Percentiles rank a stretch among this genome's conserved stretches.
Conservation (phyloP, 2,888 invertebrate genomes). For the Exephanes ischioxanthus region DNA sequence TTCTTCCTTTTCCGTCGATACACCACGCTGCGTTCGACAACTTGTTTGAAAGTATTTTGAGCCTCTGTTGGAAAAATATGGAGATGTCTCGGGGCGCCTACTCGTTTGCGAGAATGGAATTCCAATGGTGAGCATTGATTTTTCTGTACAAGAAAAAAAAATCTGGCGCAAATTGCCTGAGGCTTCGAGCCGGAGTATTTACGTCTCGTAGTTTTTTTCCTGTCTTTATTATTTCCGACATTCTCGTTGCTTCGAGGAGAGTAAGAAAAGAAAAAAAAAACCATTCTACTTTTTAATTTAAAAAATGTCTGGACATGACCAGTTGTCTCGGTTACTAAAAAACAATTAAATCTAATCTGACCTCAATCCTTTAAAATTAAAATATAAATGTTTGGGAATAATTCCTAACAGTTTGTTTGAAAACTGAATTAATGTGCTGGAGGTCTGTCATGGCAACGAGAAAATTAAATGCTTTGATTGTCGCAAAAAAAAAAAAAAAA, state of each 20-base stretch:
- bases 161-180: neutral
- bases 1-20: slow-evolving; percentile 47
- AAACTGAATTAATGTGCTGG: slow-evolving; percentile 27
- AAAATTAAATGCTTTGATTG: slow-evolving; percentile 49
- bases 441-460: slow-evolving; percentile 35
- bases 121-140: slow-evolving; percentile 45
- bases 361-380: neutral
- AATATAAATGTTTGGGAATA: neutral
- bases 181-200: neutral
- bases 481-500: neutral
- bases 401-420: slow-evolving; percentile 17
- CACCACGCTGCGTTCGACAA: slow-evolving; percentile 58
- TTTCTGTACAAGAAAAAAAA: slow-evolving; percentile 2
- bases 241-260: neutral
- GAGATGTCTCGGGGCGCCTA: slow-evolving; percentile 72
- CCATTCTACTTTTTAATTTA: neutral
- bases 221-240: slow-evolving; percentile 27
- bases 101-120: slow-evolving; percentile 38
- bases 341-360: neutral
- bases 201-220: slow-evolving; percentile 2
- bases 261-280: neutral
- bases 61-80: slow-evolving; percentile 77
- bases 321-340: neutral
- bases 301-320: no score
- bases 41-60: slow-evolving; percentile 78